Base-by-base conservation (phyloP, 2,888 invertebrate genomes). In the Amblyjoppa proteus region DNA sequence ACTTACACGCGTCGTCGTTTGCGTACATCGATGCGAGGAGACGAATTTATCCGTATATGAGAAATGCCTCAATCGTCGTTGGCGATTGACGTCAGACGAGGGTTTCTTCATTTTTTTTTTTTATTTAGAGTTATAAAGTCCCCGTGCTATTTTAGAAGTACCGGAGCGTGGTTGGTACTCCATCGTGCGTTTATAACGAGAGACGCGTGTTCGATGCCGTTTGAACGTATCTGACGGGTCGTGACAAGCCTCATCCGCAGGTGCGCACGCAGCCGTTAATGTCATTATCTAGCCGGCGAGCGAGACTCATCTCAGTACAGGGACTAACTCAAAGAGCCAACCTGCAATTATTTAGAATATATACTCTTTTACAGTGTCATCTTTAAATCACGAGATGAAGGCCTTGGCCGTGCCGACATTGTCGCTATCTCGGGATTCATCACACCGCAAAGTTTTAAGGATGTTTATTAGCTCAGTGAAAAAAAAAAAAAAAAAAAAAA, bases 161-260 rank as follows among this genome's bases (percentile, higher is more conserved):
- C 69, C 64, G 61, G 73, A 58, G 49, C 34, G 58, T 45, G 45
- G 45, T 13, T 7, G 3, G 20, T 70, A 70, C 16, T 34, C 20
- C n/a, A 66, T n/a, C 58, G 74, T 58, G 69, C 69, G 49, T 64
- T 56, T 61, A 74, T 61, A 58, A 66, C 28, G 61, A 51, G 69
- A 34, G 71, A 75, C 58, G 79, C 81, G 83, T 85, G 83, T 77
- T 84, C 70, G 73, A 85, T 75, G 66, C 66, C 68, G 79, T 83
- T 80, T 80, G 68, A 77, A 81, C 38, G 76, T 73, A 86, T 85
- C 85, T 82, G 80, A 69, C 68, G 38, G 84, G 20, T 69, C 83
- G 85, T 86, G 87, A 85, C 85, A 51, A 78, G 61, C 25, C 70
- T 76, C 53, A 66, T 80, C 73, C 61, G 70, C 66, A 64, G 61